These are phyloP conservation scores for Brienomyrus longianalis DNA, from an alignment of 2,113 vertebrate genomes.

Conservation along the genomic window DNA sequence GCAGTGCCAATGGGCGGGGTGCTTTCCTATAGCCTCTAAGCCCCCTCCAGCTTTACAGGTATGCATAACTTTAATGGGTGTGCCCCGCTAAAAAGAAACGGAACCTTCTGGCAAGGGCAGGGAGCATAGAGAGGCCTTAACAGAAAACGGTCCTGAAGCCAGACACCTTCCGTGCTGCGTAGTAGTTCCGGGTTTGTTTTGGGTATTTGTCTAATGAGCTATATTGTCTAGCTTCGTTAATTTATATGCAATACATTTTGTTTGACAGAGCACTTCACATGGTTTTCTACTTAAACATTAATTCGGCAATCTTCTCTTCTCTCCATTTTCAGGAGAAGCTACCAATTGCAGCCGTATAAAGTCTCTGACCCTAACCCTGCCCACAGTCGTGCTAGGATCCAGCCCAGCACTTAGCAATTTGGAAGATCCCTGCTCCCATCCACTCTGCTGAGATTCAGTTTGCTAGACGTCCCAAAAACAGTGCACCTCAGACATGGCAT, in stretches of 20 bases:
- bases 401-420: conserved; percentile 6
- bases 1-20: conserved; percentile 52
- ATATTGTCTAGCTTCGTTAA: not conserved
- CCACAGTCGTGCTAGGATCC: not conserved
- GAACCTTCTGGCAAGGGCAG: not conserved
- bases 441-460: not conserved
- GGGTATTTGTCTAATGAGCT: not conserved
- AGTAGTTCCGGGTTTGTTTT: not conserved
- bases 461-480: not conserved
- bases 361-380: not conserved
- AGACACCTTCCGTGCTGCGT: not conserved
- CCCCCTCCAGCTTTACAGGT: conserved; percentile 20
- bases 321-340: not conserved
- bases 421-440: not conserved
- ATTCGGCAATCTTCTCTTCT: not conserved
- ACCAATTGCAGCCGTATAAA: not conserved
- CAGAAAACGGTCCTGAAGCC: not conserved
- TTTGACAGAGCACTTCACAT: not conserved
- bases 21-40: conserved; percentile 54
- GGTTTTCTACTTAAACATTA: not conserved
- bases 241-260: not conserved
- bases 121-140: not conserved
- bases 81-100: not conserved
- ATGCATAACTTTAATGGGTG: not conserved
- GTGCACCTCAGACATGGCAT: not conserved